These are phyloP conservation scores for Tolmerus cingulatus DNA, from an alignment of 2,888 invertebrate species.

Conservation along the genomic window DNA sequence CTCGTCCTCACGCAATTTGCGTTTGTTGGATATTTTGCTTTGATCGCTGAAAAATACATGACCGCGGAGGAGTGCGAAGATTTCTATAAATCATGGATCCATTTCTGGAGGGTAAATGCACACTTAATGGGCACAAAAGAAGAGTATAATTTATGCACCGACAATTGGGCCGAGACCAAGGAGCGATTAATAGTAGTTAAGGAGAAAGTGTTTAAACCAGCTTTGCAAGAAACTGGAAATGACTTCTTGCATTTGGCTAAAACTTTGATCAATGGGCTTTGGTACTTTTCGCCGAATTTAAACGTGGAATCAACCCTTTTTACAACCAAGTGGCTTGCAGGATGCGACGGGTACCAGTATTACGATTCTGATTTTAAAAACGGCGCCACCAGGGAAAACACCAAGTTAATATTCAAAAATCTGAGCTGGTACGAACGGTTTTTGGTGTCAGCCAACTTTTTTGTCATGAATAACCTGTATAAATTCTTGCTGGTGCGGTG, in stretches of 20 bases:
- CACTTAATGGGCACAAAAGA: conserved; percentile 80
- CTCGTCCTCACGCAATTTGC: conserved; percentile 83
- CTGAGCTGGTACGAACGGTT: conserved; percentile 35
- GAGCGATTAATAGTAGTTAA: conserved; percentile 62
- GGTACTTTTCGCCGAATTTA: conserved; percentile 70
- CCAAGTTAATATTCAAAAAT: conserved; percentile 26
- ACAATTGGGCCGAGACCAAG: conserved; percentile 68
- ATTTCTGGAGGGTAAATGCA: conserved; percentile 82
- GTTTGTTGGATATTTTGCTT: conserved; percentile 69
- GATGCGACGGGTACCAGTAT: conserved; percentile 65
- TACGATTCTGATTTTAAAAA: conserved; percentile 50
- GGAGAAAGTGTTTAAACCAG: conserved; percentile 68
- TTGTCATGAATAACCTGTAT: conserved; percentile 53
- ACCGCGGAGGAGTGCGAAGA: conserved; percentile 62
- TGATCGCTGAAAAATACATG: conserved; percentile 65
- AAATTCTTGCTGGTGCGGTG: conserved; percentile 64
- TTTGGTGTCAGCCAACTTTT: conserved; percentile 24
- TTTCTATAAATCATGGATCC: conserved; percentile 74
- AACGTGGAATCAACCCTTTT: conserved; percentile 66
- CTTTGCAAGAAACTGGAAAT: conserved; percentile 67
- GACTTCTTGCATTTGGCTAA: conserved; percentile 70
- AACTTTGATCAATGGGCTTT: conserved; percentile 71
- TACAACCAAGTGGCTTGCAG: conserved; percentile 64
- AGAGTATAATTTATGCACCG: conserved; percentile 73
- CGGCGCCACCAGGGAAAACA: background rate